phyloP scores from a whole-genome alignment of 2,797 vertebrate genomes.

The Emys orbicularis region DNA sequence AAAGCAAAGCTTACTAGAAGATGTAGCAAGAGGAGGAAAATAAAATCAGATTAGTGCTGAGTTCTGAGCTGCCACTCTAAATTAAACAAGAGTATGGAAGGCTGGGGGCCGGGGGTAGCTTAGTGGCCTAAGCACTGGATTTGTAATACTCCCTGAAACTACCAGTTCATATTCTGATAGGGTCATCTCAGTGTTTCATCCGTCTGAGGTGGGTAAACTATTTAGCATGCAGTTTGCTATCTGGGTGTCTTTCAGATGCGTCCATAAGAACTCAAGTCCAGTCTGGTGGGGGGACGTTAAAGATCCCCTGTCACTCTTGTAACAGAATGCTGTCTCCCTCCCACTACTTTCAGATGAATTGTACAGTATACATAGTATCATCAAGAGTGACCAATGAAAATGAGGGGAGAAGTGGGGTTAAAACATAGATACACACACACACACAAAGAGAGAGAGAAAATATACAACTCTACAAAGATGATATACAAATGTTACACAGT shows the following conservation, averaged over 20 bases:
- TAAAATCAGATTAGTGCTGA: constrained; percentile 20
- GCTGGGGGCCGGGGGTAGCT: not conserved
- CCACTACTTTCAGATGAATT: not conserved
- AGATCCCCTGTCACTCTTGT: not conserved
- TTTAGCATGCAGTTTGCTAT: not conserved
- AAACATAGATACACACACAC: not conserved
- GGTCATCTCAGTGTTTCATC: not conserved
- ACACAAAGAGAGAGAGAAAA: not conserved
- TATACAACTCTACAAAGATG: not conserved
- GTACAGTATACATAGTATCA: not conserved
- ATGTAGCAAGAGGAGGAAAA: not conserved
- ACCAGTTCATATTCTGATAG: not conserved
- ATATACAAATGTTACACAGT: not conserved
- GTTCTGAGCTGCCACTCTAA: not conserved
- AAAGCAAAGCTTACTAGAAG: constrained; percentile 34
- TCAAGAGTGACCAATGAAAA: not conserved
- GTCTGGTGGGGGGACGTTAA: not conserved
- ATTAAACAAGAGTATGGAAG: not conserved
- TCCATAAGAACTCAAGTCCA: not conserved
- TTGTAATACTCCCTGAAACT: constrained; percentile 13
- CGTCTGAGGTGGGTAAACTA: not conserved
- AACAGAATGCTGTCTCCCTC: not conserved
- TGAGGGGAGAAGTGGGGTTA: not conserved
- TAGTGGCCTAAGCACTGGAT: not conserved
- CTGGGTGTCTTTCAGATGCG: not conserved